These are phyloP conservation scores for Cichlasoma orientale DNA, from an alignment of 2,797 vertebrate species.

Conservation along the genomic window DNA sequence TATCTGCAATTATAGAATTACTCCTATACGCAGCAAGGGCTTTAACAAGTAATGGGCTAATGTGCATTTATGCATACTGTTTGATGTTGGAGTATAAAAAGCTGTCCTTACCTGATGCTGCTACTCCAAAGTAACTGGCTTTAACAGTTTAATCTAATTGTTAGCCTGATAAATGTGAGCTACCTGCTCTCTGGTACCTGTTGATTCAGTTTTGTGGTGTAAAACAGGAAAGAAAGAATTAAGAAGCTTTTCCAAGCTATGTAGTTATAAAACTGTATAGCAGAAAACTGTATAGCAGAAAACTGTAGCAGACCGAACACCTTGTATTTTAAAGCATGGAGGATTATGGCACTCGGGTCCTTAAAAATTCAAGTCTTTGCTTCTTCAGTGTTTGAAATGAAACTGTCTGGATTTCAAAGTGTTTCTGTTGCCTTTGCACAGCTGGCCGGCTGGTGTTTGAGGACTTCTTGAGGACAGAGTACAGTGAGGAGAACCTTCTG, in stretches of 20 bases:
- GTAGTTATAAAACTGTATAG: background rate
- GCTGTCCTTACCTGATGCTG: background rate
- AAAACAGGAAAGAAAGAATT: background rate
- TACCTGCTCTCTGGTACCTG: background rate
- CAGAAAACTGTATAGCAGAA: background rate
- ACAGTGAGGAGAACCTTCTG: conserved; percentile 89
- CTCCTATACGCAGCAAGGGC: too few relatives aligned
- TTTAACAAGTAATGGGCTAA: background rate
- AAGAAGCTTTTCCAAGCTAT: background rate
- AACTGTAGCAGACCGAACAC: background rate
- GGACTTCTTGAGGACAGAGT: conserved; percentile 86
- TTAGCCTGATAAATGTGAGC: background rate
- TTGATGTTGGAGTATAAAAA: background rate
- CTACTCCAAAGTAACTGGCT: too few relatives aligned
- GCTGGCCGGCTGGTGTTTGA: conserved; percentile 85
- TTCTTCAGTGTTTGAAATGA: conserved; percentile 7
- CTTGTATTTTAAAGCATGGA: background rate
- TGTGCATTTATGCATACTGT: background rate
- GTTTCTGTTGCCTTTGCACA: conserved; percentile 45
- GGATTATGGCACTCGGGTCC: background rate
- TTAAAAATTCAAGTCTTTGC: background rate
- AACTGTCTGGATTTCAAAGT: conserved; percentile 8
- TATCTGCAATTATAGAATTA: too few relatives aligned
- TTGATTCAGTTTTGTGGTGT: background rate
- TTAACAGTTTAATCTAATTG: background rate